Conservation (phyloP, 2,797 vertebrate species). For the Hipposideros larvatus region DNA sequence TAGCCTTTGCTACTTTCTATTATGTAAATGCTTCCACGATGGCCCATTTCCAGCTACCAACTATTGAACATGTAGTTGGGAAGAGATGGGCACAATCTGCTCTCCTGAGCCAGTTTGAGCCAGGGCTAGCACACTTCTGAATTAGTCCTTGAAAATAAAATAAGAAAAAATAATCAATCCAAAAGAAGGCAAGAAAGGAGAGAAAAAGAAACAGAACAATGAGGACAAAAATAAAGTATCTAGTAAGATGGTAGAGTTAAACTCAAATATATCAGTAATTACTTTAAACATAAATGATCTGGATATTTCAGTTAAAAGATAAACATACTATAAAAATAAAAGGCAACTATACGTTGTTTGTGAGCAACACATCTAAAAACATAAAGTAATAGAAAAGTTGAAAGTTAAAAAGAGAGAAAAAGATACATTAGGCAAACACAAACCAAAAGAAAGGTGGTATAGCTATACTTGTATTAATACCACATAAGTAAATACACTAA, state of each 20-base stretch:
- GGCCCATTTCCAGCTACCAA: background rate
- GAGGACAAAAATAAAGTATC: conserved; percentile 16
- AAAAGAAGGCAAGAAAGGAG: background rate
- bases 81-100: background rate
- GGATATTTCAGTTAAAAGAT: background rate
- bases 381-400: background rate
- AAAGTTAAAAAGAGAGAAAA: background rate
- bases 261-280: background rate
- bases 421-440: background rate
- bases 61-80: background rate
- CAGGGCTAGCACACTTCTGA: background rate
- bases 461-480: background rate
- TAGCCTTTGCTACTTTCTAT: background rate
- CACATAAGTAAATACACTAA: background rate
- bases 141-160: background rate
- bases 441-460: background rate
- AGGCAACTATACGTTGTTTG: background rate
- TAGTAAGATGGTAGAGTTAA: background rate
- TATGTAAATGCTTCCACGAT: background rate
- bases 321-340: conserved; percentile 16
- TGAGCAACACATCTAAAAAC: conserved; percentile 19
- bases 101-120: background rate
- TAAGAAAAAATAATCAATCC: background rate
- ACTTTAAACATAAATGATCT: background rate
- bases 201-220: background rate